Evolutionary conservation across 2,113 vertebrate genomes (phyloP).

Genomic region (Corythornis vintsioides): DNA sequence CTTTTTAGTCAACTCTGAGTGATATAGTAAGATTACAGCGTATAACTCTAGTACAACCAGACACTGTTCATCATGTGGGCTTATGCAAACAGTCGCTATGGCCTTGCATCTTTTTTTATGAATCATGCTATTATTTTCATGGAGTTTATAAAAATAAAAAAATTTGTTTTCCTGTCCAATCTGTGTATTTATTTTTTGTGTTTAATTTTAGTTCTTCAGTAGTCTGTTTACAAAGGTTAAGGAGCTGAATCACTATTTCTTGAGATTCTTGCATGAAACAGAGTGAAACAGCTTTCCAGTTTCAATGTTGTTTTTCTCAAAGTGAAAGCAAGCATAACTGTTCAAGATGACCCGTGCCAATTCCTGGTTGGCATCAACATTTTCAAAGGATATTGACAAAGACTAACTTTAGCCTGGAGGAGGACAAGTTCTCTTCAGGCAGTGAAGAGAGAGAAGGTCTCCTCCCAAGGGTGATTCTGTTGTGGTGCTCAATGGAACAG

Average conservation of each 20-base stretch:
- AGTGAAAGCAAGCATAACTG: neutral
- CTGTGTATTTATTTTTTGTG: neutral
- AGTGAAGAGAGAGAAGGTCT: neutral
- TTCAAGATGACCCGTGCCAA: neutral
- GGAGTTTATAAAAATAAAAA: neutral
- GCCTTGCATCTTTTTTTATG: neutral
- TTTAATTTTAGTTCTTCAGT: slow-evolving; percentile 6
- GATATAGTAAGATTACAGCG: neutral
- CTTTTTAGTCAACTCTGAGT: neutral
- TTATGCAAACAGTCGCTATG: neutral
- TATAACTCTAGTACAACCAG: neutral
- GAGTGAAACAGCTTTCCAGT: neutral
- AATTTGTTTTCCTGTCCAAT: neutral
- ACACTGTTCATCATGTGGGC: neutral
- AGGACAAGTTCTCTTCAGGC: neutral
- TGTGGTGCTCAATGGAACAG: neutral
- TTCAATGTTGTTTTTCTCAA: neutral
- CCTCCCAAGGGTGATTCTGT: neutral
- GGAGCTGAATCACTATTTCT: slow-evolving; percentile 14
- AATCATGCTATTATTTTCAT: neutral
- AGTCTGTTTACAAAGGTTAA: neutral
- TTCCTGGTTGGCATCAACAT: neutral
- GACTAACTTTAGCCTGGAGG: neutral
- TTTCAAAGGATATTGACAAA: neutral
- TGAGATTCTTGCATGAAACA: neutral